These are phyloP conservation scores for Anomalospiza imberbis DNA, from an alignment of 2,797 vertebrate genomes.

Conservation along the genomic window DNA sequence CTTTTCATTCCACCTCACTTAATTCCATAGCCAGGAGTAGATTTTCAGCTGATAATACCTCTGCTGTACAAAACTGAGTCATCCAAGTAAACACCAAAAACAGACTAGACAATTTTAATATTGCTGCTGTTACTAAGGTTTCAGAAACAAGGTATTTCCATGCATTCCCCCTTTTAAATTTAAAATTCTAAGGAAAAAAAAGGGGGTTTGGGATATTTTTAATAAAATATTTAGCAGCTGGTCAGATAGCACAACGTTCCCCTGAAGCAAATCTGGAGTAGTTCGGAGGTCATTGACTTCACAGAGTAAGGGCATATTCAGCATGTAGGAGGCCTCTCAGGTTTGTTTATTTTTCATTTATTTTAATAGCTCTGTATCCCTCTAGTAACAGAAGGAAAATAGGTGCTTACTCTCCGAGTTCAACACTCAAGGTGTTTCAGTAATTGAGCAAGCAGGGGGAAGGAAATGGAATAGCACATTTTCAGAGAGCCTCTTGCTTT, in stretches of 20 bases:
- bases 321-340: not conserved
- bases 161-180: not conserved
- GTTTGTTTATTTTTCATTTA: not conserved
- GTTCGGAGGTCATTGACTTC: not conserved
- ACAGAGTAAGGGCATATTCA: not conserved
- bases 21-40: not conserved
- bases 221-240: not conserved
- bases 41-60: not conserved
- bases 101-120: not conserved
- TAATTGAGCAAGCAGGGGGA: accelerated
- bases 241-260: not conserved
- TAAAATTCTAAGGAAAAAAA: not conserved
- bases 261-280: not conserved
- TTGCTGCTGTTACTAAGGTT: not conserved
- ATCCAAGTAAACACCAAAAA: not conserved
- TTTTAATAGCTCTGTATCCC: not conserved
- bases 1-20: not conserved
- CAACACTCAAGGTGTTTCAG: accelerated
- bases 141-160: not conserved
- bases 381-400: not conserved
- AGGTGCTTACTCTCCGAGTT: not conserved
- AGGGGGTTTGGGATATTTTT: accelerated
- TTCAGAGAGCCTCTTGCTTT: not conserved
- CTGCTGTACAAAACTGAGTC: not conserved
- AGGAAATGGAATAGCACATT: not conserved